phyloP scores from a whole-genome alignment of 1,140 invertebrate species.

The Drosophila novamexicana region DNA sequence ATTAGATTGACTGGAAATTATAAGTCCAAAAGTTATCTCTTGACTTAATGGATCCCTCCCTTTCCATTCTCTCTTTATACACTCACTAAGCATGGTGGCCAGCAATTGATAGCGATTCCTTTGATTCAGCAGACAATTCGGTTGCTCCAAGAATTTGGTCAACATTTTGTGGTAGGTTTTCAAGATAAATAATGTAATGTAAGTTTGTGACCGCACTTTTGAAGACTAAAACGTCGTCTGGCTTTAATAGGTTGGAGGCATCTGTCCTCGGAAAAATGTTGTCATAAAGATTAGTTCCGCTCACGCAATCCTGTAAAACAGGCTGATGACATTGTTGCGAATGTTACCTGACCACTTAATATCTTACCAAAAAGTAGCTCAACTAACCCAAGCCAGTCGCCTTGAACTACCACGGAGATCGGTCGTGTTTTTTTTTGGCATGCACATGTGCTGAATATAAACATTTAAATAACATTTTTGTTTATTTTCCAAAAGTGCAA shows the following conservation, averaged over 20 bases:
- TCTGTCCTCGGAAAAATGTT: neutral
- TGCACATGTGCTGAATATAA: too few species aligned
- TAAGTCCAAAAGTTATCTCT: too few species aligned
- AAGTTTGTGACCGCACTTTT: neutral
- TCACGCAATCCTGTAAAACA: slow-evolving; percentile 5
- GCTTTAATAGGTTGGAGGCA: slow-evolving; percentile 19
- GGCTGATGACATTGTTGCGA: neutral
- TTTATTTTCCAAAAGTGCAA: too few species aligned
- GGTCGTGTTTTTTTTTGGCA: too few species aligned
- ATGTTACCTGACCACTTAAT: neutral
- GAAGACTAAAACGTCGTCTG: slow-evolving; percentile 8
- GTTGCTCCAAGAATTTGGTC: slow-evolving; percentile 24
- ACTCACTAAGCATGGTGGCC: slow-evolving; percentile 59
- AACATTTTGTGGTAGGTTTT: slow-evolving; percentile 41
- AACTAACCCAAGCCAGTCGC: neutral
- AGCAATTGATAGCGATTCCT: slow-evolving; percentile 69
- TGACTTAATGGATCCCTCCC: too few species aligned
- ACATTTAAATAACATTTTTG: too few species aligned
- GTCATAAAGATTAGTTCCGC: slow-evolving; percentile 32
- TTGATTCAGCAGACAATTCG: slow-evolving; percentile 63
- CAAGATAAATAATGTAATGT: neutral
- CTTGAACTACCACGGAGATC: too few species aligned
- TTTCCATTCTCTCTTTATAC: too few species aligned
- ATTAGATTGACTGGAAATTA: slow-evolving; percentile 57
- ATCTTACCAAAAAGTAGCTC: neutral